Evolutionary conservation across 2,888 invertebrate genomes (phyloP).

Genomic region (Microplitis deprimator): DNA sequence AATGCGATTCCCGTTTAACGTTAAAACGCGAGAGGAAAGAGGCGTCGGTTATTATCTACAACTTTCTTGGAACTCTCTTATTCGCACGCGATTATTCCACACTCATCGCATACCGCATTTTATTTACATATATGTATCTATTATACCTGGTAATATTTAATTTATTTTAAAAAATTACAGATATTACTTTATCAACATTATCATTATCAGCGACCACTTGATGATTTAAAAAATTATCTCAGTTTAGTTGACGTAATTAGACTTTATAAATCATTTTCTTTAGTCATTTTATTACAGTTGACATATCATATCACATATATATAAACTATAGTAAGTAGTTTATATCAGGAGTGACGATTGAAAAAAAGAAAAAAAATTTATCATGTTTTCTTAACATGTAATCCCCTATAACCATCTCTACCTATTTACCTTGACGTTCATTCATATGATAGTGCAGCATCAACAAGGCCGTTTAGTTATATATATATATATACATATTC

Average conservation of each 20-base stretch:
- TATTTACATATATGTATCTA: neutral
- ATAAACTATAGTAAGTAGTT: too few relatives aligned
- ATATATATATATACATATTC: neutral
- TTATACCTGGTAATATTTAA: neutral
- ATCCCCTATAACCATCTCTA: neutral
- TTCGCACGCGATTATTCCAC: conserved; percentile 36
- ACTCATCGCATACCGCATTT: neutral
- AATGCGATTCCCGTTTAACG: conserved; percentile 45
- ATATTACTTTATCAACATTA: too few relatives aligned
- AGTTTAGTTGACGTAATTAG: too few relatives aligned
- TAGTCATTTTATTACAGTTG: too few relatives aligned
- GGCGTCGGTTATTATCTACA: conserved; percentile 16
- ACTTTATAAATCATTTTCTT: too few relatives aligned
- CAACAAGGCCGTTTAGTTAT: neutral
- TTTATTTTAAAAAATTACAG: too few relatives aligned
- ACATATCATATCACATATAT: too few relatives aligned
- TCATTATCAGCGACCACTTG: too few relatives aligned
- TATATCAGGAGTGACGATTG: too few relatives aligned
- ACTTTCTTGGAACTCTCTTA: conserved; percentile 36
- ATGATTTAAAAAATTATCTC: too few relatives aligned
- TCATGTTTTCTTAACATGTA: neutral
- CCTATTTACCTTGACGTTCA: neutral
- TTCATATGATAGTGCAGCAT: neutral
- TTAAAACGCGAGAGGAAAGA: conserved; percentile 26
- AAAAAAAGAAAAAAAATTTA: too few relatives aligned